Evolutionary conservation across 2,113 vertebrate species (phyloP).

Genomic region (Dicaeum eximium): DNA sequence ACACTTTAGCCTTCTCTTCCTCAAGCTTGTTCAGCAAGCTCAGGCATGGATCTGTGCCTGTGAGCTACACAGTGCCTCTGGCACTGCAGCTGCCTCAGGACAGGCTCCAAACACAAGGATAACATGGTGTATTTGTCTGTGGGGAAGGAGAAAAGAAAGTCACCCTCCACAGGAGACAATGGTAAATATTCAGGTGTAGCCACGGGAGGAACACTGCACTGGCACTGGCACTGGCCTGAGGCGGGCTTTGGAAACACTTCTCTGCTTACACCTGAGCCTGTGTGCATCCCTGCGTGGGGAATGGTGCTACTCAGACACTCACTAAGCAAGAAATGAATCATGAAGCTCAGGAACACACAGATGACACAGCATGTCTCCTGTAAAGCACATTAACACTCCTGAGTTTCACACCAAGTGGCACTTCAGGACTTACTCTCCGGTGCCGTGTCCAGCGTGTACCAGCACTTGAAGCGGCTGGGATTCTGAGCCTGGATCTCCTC

Average conservation of each 20-base stretch:
- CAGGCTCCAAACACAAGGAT: background rate
- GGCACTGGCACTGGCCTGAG: background rate
- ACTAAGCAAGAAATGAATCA: background rate
- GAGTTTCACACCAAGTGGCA: background rate
- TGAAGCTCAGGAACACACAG: background rate
- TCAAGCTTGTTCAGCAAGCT: background rate
- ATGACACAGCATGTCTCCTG: background rate
- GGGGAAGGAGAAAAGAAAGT: background rate
- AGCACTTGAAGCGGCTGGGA: slow-evolving; percentile 85
- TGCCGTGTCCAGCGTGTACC: slow-evolving; percentile 90
- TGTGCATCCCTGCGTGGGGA: background rate
- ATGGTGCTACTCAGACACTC: background rate
- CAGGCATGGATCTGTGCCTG: background rate
- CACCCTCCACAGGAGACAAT: background rate
- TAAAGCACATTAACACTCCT: background rate
- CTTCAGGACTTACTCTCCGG: slow-evolving; percentile 77
- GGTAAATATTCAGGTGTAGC: background rate
- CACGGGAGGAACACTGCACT: background rate
- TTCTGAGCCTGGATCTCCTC: slow-evolving; percentile 86
- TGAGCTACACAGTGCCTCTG: background rate
- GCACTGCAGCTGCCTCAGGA: background rate
- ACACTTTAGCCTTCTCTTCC: background rate
- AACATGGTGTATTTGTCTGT: background rate
- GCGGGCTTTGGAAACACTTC: background rate
- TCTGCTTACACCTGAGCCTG: background rate